Base-by-base conservation (phyloP, 2,888 invertebrate genomes). In the Caenorhabditis sp. region DNA sequence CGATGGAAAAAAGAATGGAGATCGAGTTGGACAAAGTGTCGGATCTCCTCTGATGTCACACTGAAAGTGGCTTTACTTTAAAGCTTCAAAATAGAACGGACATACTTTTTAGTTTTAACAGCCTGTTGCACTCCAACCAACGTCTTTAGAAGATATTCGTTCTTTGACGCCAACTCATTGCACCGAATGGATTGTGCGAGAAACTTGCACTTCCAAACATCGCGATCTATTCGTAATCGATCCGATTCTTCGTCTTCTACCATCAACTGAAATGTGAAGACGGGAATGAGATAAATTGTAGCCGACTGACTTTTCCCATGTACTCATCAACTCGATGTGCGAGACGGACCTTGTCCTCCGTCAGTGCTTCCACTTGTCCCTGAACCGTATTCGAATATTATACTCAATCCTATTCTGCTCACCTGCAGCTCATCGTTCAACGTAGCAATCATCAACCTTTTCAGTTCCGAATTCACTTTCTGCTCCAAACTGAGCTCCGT, bases 181-280 rank as follows among this genome's bases (percentile, higher is more conserved):
- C 68, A 74, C 41, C 82, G 61, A 35, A 85, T 83, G 2, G 79
- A 78, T 65, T 83, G 83, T 24, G 96, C 96, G 84, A 96, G 91
- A 90, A 95, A 97, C 92, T 96, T 97, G 89, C 95, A 95, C 79
- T 95, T 92, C 96, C 96, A 97, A 55, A 96, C 95, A 91, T 97
- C 96, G 89, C 95, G 95, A 88, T 96, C 95, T 0, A 96, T 95
- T 17, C 95, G 94, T 37, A 96, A 90, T 92, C 94, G 94, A 89
- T 97, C 96, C 2, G 95, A 94, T 91, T 95, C 94, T 89, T 96
- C 96, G 91, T 94, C 94, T 90, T 95, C 90, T 1, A 63, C 58
- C 32, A 53, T 71, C 32, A 82, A 17, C 82, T 82, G 66, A 71
- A 79, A 70, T 15, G 8, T 6, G 6, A 17, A n/a, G n/a, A n/a